phyloP scores from a whole-genome alignment of 2,888 invertebrate genomes.

The Rotaria socialis region DNA sequence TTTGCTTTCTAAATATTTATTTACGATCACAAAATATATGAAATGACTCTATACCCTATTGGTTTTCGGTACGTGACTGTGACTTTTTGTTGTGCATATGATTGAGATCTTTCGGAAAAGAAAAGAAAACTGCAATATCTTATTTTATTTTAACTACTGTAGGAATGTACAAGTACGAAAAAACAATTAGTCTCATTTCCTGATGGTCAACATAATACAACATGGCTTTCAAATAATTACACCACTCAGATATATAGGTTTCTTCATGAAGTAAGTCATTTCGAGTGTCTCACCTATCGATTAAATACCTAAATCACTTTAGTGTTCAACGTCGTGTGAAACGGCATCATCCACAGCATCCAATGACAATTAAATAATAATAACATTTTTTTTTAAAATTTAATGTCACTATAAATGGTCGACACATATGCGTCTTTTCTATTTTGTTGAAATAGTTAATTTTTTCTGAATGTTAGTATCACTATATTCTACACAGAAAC shows the following conservation, averaged over 20 bases:
- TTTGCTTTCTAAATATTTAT: too few species aligned
- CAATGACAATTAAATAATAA: not conserved
- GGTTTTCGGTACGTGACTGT: too few species aligned
- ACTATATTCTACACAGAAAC: not conserved
- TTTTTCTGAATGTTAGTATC: not conserved
- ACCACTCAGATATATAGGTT: conserved; percentile 59
- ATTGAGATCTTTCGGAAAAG: too few species aligned
- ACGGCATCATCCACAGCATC: not conserved
- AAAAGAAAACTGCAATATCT: too few species aligned
- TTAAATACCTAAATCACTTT: not conserved
- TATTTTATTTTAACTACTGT: not conserved
- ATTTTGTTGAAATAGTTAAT: too few species aligned
- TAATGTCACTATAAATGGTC: too few species aligned
- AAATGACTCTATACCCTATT: too few species aligned
- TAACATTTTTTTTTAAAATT: too few species aligned
- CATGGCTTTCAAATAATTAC: conserved; percentile 82
- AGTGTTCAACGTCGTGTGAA: not conserved
- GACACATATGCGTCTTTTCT: too few species aligned
- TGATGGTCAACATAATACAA: conserved; percentile 86
- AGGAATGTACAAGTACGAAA: conserved; percentile 69
- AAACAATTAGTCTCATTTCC: conserved; percentile 75
- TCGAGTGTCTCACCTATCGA: too few species aligned
- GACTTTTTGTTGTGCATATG: too few species aligned
- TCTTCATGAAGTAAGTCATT: conserved; percentile 56
- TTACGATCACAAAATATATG: too few species aligned